phyloP scores from a whole-genome alignment of 2,888 invertebrate genomes.

The Bimastos eiseni region DNA sequence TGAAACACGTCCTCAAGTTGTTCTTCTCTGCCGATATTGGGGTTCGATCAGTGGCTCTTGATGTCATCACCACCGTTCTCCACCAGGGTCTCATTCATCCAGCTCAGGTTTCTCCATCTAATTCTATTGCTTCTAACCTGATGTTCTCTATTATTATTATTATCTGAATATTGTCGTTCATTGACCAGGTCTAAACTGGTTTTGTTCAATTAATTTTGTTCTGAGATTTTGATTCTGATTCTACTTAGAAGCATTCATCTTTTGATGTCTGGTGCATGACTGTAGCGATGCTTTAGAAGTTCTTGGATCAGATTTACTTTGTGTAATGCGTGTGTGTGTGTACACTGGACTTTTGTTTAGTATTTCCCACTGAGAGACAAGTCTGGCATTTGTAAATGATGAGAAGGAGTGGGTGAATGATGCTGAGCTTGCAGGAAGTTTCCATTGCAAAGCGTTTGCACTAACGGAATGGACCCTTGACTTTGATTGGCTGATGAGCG shows the following conservation, averaged over 20 bases:
- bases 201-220: neutral
- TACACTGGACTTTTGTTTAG: neutral
- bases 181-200: neutral
- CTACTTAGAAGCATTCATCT: neutral
- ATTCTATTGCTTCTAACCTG: neutral
- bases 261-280: neutral
- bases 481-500: neutral
- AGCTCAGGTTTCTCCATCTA: slow-evolving; percentile 25
- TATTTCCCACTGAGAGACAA: neutral
- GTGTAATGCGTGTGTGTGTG: too few relatives aligned
- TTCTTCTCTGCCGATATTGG: neutral
- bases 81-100: slow-evolving; percentile 32
- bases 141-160: neutral
- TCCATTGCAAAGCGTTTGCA: neutral
- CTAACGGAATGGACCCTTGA: neutral
- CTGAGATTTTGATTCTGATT: neutral
- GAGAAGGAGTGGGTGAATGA: neutral
- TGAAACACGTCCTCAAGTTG: slow-evolving; percentile 21
- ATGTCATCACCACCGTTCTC: slow-evolving; percentile 24
- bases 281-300: neutral
- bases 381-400: neutral
- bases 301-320: neutral
- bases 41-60: slow-evolving; percentile 21
- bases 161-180: neutral
- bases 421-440: neutral